Conservation (phyloP, 2,113 vertebrate species). For the Limnothrissa miodon region DNA sequence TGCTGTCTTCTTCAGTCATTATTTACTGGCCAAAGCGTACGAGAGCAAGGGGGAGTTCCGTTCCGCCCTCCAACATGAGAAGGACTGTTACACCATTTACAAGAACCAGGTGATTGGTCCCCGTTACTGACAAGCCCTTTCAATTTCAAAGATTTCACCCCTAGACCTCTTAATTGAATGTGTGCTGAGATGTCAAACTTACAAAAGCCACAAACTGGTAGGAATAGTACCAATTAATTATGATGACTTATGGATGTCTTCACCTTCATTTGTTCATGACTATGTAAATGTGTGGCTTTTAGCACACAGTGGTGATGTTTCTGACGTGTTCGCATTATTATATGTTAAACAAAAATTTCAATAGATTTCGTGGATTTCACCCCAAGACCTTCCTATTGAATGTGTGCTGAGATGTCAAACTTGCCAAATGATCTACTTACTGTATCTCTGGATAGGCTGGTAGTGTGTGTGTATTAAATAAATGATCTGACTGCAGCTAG, state of each 20-base stretch:
- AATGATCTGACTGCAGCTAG: slow-evolving; percentile 68
- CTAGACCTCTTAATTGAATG: background rate
- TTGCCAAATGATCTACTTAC: background rate
- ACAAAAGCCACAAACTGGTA: too few species aligned
- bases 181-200: background rate
- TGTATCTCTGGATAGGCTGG: background rate
- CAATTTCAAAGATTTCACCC: background rate
- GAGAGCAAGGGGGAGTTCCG: slow-evolving; percentile 93
- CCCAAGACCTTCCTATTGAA: background rate
- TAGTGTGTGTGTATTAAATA: background rate
- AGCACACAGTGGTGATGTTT: too few species aligned
- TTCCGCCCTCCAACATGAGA: slow-evolving; percentile 86
- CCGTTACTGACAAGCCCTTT: background rate
- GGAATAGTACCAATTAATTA: too few species aligned
- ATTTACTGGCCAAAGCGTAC: slow-evolving; percentile 84
- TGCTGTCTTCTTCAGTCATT: slow-evolving; percentile 73
- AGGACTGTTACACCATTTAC: slow-evolving; percentile 87
- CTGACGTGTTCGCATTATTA: too few species aligned
- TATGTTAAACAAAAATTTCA: too few species aligned
- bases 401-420: background rate
- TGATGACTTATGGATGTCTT: too few species aligned
- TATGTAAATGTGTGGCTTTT: too few species aligned
- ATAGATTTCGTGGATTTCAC: background rate
- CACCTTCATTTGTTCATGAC: too few species aligned
- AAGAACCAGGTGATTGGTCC: slow-evolving; percentile 78